Conservation (phyloP, 2,113 vertebrate genomes). For the Indicator maculatus region DNA sequence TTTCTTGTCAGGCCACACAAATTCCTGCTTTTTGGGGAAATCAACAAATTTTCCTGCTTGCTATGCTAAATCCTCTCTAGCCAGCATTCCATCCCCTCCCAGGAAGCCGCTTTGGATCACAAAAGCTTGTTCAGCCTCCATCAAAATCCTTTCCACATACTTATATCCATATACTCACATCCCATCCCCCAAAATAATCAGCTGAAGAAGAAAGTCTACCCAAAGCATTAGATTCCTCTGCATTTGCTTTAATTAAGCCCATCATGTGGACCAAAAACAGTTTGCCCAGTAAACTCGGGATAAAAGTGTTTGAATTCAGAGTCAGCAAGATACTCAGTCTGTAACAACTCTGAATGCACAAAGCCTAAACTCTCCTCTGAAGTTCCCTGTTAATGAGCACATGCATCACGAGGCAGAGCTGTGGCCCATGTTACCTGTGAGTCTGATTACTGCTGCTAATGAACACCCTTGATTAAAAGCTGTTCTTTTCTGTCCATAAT, state of each 20-base stretch:
- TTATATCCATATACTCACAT: background rate
- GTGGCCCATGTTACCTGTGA: background rate
- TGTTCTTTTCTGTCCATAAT: background rate
- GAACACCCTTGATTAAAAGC: constrained; percentile 13
- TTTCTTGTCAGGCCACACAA: background rate
- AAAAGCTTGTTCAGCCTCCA: background rate
- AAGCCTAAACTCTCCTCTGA: background rate
- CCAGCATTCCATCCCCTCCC: background rate
- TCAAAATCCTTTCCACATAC: background rate
- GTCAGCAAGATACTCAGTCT: background rate
- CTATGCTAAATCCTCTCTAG: background rate
- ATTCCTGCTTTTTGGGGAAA: background rate
- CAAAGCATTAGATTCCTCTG: background rate
- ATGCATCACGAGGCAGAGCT: background rate
- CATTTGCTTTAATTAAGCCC: background rate
- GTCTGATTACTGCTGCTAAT: background rate
- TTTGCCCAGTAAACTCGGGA: background rate
- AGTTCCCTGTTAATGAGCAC: background rate
- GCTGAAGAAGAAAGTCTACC: background rate
- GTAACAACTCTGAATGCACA: background rate
- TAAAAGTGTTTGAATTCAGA: background rate
- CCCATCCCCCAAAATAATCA: fast-evolving
- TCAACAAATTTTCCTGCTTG: background rate
- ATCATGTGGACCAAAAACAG: background rate
- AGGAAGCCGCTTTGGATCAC: background rate